Percentiles rank a stretch among this genome's conserved stretches.
These are phyloP conservation scores for Grapholita molesta DNA, from an alignment of 1,140 invertebrate species.

Conservation along the genomic window DNA sequence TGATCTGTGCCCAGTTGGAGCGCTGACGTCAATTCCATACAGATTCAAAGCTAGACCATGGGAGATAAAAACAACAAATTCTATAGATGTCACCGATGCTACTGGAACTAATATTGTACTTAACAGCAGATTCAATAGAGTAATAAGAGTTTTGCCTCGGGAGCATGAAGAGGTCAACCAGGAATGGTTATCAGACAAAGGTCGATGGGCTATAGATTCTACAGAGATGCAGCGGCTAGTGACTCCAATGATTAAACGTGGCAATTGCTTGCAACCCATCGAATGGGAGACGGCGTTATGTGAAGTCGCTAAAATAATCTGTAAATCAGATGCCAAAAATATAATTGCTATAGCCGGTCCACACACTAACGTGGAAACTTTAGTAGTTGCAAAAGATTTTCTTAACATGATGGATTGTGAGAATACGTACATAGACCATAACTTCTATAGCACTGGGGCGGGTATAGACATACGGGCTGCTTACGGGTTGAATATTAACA, in stretches of 20 bases:
- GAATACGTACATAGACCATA: conserved; percentile 53
- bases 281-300: conserved; percentile 84
- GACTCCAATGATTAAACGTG: conserved; percentile 81
- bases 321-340: conserved; percentile 44
- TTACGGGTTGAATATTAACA: conserved; percentile 58
- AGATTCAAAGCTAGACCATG: conserved; percentile 86
- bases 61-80: conserved; percentile 82
- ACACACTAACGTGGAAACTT: conserved; percentile 82
- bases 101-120: conserved; percentile 87
- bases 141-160: conserved; percentile 85
- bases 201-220: conserved; percentile 87
- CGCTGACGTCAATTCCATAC: conserved; percentile 98
- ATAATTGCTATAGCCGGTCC: conserved; percentile 84
- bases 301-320: conserved; percentile 62
- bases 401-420: conserved; percentile 83
- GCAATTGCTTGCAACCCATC: conserved; percentile 74
- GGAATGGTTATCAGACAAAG: conserved; percentile 90
- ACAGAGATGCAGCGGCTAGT: conserved; percentile 86
- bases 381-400: conserved; percentile 85
- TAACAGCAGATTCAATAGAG: conserved; percentile 83
- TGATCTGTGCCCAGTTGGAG: conserved; percentile 99
- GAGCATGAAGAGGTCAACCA: conserved; percentile 88
- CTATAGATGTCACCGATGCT: conserved; percentile 88
- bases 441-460: conserved; percentile 35
- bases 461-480: conserved; percentile 48